Evolutionary conservation across 2,797 vertebrate species (phyloP), one percentile per base, ranked within the genome.

Genomic region (Gymnoscopelus braueri): DNA sequence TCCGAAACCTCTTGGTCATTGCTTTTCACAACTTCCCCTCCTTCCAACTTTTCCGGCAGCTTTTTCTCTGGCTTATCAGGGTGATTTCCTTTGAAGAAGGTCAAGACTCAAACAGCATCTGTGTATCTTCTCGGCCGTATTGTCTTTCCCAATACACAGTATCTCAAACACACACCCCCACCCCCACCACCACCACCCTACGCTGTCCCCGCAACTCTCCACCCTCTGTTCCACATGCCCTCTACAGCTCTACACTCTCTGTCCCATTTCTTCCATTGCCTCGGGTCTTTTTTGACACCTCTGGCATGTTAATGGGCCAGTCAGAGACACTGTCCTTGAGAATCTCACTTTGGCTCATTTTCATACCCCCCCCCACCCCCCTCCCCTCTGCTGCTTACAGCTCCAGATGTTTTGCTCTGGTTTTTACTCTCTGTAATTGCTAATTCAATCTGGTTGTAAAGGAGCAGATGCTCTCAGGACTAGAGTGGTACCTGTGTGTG

Each of bases 381-480:
- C 90, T 92, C 90, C 88, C 90, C 86, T 91, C 89, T 83, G 83
- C 89, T 87, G 88, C 90, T 92, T 89, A 92, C 86, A 86, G 91
- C 92, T 93, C 92, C 92, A 93, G 92, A 93, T 93, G 92, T 93
- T 92, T 91, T 89, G 79, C 86, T 89, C 89, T 88, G 89, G 63
- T 88, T 92, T 91, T 92, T 91, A 92, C 91, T 92, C 91, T 85
- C 87, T 91, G 86, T 93, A 93, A 94, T 93, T 93, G 91, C 89
- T 94, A 91, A 93, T 93, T 91, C 91, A 92, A 91, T 92, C 82
- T 91, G 89, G 91, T 87, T 90, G 87, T 94, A 94, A 94, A 94
- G 90, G 75, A 91, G 84, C 93, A 94, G 91, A 93, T 93, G 91
- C 88, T 92, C 84, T 78, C 62, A 76, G 82, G 84, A 88, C 87